Evolutionary conservation across 2,797 vertebrate genomes (phyloP).

Genomic region (Chloroceryle inda): DNA sequence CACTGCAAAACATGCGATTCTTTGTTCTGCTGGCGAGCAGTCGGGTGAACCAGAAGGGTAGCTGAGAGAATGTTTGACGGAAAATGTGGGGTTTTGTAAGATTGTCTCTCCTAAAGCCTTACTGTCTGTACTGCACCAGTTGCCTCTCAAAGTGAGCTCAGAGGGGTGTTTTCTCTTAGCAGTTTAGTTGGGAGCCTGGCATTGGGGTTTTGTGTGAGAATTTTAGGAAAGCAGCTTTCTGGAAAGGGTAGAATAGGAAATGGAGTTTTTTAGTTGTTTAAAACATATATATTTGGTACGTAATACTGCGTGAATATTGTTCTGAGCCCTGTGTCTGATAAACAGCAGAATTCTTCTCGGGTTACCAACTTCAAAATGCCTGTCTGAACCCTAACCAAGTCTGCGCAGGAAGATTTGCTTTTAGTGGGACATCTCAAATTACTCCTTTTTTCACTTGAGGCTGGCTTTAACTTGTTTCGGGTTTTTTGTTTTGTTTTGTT

Average conservation of each 20-base stretch:
- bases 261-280: not conserved
- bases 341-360: not conserved
- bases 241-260: not conserved
- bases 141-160: not conserved
- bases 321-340: not conserved
- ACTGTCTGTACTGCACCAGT: not conserved
- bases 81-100: not conserved
- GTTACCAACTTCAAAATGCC: not conserved
- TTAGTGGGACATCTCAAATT: not conserved
- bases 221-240: not conserved
- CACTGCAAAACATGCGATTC: not conserved
- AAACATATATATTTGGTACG: not conserved
- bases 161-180: not conserved
- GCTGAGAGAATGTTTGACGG: not conserved
- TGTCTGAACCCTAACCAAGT: not conserved
- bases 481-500: not conserved
- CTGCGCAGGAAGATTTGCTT: not conserved
- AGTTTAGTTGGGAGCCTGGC: not conserved
- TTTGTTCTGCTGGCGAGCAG: conserved; percentile 21
- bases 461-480: not conserved
- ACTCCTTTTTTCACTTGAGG: not conserved
- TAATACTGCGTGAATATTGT: not conserved
- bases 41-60: not conserved
- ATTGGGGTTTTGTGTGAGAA: not conserved
- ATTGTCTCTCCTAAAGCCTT: not conserved